Percentiles rank a stretch among this genome's conserved stretches.
Conservation (phyloP, 2,888 invertebrate species). For the Venusia cambrica region DNA sequence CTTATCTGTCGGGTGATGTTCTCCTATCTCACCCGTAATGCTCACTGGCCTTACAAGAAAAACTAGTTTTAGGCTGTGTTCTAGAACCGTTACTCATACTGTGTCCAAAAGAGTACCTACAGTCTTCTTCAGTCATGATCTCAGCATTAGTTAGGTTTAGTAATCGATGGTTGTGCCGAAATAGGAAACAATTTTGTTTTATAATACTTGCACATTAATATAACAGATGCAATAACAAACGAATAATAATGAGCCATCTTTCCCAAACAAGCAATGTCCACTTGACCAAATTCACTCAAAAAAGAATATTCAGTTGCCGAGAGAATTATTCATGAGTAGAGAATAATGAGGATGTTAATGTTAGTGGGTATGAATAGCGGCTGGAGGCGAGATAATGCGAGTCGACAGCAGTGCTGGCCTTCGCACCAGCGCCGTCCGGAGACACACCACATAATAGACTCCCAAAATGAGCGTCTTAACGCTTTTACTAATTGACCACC, state of each 20-base stretch:
- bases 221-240: constrained; percentile 1
- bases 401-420: constrained; percentile 56
- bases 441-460: constrained; percentile 48
- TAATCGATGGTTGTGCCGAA: too few species aligned
- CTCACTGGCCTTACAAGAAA: constrained; percentile 36
- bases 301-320: constrained; percentile 40
- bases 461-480: constrained; percentile 71
- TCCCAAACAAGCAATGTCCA: constrained; percentile 18
- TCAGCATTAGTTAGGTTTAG: too few species aligned
- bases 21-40: constrained; percentile 42
- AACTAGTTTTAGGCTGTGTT: constrained; percentile 33
- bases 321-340: constrained; percentile 66
- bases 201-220: too few species aligned
- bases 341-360: constrained; percentile 71
- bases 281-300: constrained; percentile 26
- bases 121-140: too few species aligned
- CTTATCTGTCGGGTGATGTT: constrained; percentile 39
- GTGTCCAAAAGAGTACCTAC: too few species aligned
- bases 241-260: constrained; percentile 2
- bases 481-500: constrained; percentile 76
- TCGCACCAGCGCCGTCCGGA: constrained; percentile 58
- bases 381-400: constrained; percentile 56
- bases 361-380: constrained; percentile 46
- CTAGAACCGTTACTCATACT: too few species aligned
- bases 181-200: too few species aligned